Percentiles rank a stretch among this genome's conserved stretches.
These are phyloP conservation scores for Knipowitschia caucasica DNA, from an alignment of 2,797 vertebrate species.

Conservation along the genomic window DNA sequence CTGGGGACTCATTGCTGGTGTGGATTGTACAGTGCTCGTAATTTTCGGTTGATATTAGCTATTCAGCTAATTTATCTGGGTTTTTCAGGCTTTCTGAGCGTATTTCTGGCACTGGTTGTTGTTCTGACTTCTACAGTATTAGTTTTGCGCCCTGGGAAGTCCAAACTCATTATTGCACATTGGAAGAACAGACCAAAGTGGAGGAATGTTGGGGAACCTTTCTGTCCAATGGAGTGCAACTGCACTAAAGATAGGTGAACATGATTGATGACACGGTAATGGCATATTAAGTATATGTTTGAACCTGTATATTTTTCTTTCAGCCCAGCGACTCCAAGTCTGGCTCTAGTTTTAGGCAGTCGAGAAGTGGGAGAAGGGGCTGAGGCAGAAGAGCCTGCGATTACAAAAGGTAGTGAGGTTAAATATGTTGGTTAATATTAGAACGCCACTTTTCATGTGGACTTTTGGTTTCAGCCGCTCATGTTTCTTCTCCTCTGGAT, in stretches of 20 bases:
- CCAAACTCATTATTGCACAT: conserved; percentile 63
- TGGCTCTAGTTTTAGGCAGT: conserved; percentile 53
- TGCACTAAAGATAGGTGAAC: conserved; percentile 76
- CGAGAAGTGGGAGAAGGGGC: conserved; percentile 73
- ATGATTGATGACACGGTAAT: conserved; percentile 7
- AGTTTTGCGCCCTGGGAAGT: conserved; percentile 73
- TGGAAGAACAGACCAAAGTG: conserved; percentile 81
- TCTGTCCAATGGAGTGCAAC: conserved; percentile 67
- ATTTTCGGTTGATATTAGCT: background rate
- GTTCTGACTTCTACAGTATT: conserved; percentile 78
- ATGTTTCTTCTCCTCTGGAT: conserved; percentile 17
- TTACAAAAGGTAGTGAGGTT: conserved; percentile 69
- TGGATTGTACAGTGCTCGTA: conserved; percentile 1
- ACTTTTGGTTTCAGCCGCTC: background rate
- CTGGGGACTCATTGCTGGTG: conserved; percentile 84
- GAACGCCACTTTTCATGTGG: background rate
- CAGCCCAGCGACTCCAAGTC: conserved; percentile 65
- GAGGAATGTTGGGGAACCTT: conserved; percentile 84
- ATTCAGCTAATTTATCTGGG: conserved; percentile 15
- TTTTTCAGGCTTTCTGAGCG: conserved; percentile 76
- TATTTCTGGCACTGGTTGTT: conserved; percentile 72
- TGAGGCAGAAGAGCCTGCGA: conserved; percentile 69
- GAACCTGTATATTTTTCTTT: conserved; percentile 3
- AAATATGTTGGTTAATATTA: too few relatives aligned
- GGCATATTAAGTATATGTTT: background rate